phyloP scores from a whole-genome alignment of 2,888 invertebrate species.

The Rosalia funebris region DNA sequence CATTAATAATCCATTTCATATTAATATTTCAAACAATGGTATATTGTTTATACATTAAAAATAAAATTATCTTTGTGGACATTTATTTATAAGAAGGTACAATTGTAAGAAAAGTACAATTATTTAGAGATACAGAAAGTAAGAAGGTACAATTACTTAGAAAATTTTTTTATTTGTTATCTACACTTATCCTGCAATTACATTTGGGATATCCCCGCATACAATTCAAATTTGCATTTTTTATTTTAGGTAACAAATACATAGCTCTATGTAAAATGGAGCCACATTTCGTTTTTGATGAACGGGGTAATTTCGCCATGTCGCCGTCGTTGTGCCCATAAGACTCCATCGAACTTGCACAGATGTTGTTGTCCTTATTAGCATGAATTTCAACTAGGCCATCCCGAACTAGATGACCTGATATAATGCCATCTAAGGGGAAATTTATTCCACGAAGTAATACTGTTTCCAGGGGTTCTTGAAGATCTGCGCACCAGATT shows the following conservation, averaged over 20 bases:
- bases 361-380: too few species aligned
- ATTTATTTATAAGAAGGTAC: too few species aligned
- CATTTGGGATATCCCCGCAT: neutral
- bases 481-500: neutral
- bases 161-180: too few species aligned
- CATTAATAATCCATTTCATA: too few species aligned
- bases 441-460: neutral
- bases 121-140: too few species aligned
- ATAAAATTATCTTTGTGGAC: too few species aligned
- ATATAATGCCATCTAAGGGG: neutral
- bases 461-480: neutral
- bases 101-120: too few species aligned
- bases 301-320: neutral
- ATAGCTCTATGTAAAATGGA: neutral
- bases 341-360: too few species aligned
- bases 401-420: neutral
- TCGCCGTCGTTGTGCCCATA: neutral
- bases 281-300: neutral
- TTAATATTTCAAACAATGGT: too few species aligned
- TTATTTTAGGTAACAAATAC: neutral
- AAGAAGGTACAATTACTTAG: too few species aligned
- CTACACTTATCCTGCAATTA: slow-evolving; percentile 34
- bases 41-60: too few species aligned
- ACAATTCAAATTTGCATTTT: neutral
- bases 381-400: too few species aligned